phyloP scores from a whole-genome alignment of 2,797 vertebrate genomes.

The Rhynchotus rufescens region DNA sequence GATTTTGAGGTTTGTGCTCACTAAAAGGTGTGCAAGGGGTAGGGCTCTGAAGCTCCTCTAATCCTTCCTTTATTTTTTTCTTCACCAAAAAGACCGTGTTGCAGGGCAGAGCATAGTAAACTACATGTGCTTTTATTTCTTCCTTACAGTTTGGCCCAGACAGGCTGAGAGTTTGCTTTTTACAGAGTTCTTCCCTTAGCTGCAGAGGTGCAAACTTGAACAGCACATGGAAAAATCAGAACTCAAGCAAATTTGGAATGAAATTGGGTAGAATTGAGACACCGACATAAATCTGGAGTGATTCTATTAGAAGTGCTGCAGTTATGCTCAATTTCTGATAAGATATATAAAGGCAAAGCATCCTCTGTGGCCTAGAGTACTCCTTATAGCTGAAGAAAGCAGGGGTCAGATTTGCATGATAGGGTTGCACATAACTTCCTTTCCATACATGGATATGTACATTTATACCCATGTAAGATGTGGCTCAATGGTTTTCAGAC shows the following conservation, averaged over 20 bases:
- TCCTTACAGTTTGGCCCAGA: neutral
- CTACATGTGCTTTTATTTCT: neutral
- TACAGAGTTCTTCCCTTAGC: neutral
- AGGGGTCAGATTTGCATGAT: neutral
- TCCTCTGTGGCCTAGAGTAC: neutral
- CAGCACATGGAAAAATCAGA: neutral
- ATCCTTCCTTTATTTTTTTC: neutral
- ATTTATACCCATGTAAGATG: neutral
- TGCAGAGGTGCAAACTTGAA: neutral
- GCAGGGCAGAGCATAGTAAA: neutral
- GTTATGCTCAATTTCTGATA: neutral
- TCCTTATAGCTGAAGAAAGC: neutral
- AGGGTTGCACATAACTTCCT: neutral
- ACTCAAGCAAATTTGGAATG: neutral
- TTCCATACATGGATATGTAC: neutral
- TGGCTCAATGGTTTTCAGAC: neutral
- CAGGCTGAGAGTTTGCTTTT: neutral
- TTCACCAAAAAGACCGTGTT: neutral
- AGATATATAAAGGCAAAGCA: neutral
- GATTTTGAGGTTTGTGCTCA: neutral
- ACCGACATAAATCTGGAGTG: neutral
- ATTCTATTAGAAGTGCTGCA: neutral
- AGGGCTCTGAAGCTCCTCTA: neutral
- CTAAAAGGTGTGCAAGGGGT: neutral
- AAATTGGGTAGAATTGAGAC: neutral